Evolutionary conservation across 2,797 vertebrate species (phyloP).

Genomic region (Silurus aristotelis): DNA sequence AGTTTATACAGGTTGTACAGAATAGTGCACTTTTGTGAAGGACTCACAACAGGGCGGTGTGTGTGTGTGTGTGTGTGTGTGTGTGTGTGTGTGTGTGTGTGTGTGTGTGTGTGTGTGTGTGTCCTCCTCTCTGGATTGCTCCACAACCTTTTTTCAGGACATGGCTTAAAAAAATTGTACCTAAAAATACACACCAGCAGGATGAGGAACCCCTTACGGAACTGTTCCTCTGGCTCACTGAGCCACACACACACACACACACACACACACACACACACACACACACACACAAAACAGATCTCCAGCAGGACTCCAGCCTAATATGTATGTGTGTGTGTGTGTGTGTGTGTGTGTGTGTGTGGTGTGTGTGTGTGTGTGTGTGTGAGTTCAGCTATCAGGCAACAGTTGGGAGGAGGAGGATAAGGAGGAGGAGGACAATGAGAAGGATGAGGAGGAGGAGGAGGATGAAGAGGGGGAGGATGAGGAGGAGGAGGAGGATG

Average conservation of each 20-base stretch:
- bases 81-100: slow-evolving; percentile 5
- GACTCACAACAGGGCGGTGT: slow-evolving; percentile 55
- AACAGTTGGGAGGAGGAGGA: slow-evolving; percentile 60
- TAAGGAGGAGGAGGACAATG: slow-evolving; percentile 54
- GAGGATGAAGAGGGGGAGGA: no score
- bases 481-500: no score
- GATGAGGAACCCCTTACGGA: slow-evolving; percentile 21
- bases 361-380: slow-evolving; percentile 39
- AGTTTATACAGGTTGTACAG: slow-evolving; percentile 46
- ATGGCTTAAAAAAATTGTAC: slow-evolving; percentile 11
- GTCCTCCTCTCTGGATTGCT: slow-evolving; percentile 52
- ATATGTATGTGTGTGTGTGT: no score
- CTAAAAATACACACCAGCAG: slow-evolving; percentile 73
- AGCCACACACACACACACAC: background rate
- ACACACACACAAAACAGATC: no score
- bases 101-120: slow-evolving; percentile 8
- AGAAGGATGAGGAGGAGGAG: slow-evolving; percentile 44
- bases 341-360: slow-evolving; percentile 16
- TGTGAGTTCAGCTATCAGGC: slow-evolving; percentile 59
- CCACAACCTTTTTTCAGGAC: background rate
- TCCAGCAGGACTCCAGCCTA: background rate
- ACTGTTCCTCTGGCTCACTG: background rate
- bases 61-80: slow-evolving; percentile 7
- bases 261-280: no score
- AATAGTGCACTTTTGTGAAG: slow-evolving; percentile 60